Percentiles rank a stretch among this genome's conserved stretches.
Evolutionary conservation across 2,113 vertebrate genomes (phyloP).

Genomic region (Toxostoma redivivum): DNA sequence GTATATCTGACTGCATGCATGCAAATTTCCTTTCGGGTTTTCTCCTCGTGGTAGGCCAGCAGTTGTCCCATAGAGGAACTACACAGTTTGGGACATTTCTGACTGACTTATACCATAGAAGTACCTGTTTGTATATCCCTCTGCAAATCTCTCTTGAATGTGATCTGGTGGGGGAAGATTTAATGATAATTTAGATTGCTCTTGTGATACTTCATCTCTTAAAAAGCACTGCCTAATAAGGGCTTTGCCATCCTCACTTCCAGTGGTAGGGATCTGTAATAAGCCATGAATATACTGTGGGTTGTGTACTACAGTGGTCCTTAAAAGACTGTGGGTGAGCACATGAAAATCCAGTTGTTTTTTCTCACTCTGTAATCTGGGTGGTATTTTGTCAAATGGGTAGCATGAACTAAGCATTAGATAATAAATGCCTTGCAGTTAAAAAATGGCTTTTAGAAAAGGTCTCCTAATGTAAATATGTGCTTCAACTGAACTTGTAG

Average conservation of each 20-base stretch:
- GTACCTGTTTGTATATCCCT: background rate
- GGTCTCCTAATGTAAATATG: background rate
- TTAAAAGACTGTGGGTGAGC: background rate
- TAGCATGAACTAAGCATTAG: background rate
- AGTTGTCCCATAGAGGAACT: background rate
- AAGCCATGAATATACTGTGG: background rate
- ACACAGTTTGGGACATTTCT: background rate
- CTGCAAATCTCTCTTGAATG: background rate
- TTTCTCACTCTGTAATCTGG: background rate
- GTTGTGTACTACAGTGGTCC: background rate
- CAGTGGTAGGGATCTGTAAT: background rate
- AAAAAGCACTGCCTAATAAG: background rate
- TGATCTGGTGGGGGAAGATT: accelerated
- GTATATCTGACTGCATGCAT: background rate
- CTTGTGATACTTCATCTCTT: background rate
- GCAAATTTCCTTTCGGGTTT: background rate
- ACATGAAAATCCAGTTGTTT: background rate
- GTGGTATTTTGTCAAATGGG: background rate
- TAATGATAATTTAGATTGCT: background rate
- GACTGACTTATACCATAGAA: background rate
- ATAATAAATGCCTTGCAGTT: background rate
- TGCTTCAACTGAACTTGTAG: background rate
- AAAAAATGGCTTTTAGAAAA: background rate
- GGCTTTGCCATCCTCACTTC: background rate
- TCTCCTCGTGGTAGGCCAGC: background rate